A percentile compares a stretch with the other conserved stretches of the same genome.
Evolutionary conservation across 1,140 invertebrate species (phyloP).

Genomic region (Drosophila malerkotliana): DNA sequence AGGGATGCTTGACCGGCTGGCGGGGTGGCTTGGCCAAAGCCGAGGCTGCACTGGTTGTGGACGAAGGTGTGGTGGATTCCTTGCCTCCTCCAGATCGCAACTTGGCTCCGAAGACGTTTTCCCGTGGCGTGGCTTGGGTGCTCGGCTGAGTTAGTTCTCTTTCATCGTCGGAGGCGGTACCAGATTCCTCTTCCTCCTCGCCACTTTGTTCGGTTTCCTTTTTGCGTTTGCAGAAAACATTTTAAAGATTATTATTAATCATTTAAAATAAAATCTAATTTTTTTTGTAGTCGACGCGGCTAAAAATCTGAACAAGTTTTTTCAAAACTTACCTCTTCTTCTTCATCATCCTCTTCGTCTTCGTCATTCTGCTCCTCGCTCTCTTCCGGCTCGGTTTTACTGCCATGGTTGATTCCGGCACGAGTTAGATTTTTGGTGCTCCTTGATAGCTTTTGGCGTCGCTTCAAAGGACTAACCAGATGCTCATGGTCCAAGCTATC

Average conservation of each 20-base stretch:
- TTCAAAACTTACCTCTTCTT: slow-evolving; percentile 37
- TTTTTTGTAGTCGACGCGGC: no score
- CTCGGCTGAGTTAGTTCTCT: slow-evolving; percentile 33
- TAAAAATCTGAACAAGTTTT: no score
- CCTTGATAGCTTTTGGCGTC: slow-evolving; percentile 56
- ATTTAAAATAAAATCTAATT: no score
- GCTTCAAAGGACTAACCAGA: slow-evolving; percentile 67
- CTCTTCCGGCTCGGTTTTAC: slow-evolving; percentile 51
- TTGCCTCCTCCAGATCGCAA: slow-evolving; percentile 26
- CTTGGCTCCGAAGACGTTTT: slow-evolving; percentile 66
- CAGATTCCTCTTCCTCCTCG: slow-evolving; percentile 57
- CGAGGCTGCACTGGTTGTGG: slow-evolving; percentile 10
- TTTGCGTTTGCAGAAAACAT: no score
- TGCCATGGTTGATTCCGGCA: slow-evolving; percentile 46
- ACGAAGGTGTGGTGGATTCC: slow-evolving; percentile 19
- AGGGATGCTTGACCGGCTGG: slow-evolving; percentile 70
- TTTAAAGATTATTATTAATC: no score
- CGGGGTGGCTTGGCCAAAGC: slow-evolving; percentile 38
- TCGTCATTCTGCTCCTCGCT: slow-evolving; percentile 55
- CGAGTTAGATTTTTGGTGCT: slow-evolving; percentile 68
- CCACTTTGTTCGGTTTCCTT: slow-evolving; percentile 58
- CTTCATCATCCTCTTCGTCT: slow-evolving; percentile 61
- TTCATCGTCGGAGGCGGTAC: slow-evolving; percentile 64
- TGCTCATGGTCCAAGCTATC: slow-evolving; percentile 74
- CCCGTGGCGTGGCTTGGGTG: slow-evolving; percentile 23